A percentile compares a stretch with the other conserved stretches of the same genome.
Conservation (phyloP, 2,797 vertebrate species). For the Ibycter americanus region DNA sequence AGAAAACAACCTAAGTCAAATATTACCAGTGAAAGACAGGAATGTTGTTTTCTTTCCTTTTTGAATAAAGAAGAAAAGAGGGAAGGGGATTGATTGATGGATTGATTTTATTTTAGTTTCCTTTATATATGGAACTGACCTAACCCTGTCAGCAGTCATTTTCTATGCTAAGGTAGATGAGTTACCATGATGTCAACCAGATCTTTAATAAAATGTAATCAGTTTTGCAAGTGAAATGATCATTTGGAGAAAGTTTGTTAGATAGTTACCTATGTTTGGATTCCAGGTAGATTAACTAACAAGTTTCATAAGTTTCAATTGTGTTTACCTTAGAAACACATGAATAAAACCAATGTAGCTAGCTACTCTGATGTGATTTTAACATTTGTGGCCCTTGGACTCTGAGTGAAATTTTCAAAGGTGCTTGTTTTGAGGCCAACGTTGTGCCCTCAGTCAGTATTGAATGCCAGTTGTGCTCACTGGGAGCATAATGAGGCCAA, state of each 20-base stretch:
- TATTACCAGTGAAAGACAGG: neutral
- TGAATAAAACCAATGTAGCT: neutral
- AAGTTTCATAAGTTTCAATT: neutral
- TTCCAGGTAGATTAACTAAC: neutral
- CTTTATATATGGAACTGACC: neutral
- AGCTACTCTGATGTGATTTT: neutral
- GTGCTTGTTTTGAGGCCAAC: neutral
- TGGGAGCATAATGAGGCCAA: neutral
- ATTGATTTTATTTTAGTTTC: neutral
- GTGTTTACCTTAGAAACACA: neutral
- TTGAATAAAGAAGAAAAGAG: neutral
- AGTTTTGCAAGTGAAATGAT: neutral
- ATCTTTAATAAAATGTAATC: neutral
- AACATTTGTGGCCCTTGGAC: neutral
- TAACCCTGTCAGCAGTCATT: neutral
- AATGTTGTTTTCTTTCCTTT: slow-evolving; percentile 32
- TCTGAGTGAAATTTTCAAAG: slow-evolving; percentile 1
- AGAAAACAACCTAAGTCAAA: neutral
- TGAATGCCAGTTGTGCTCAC: slow-evolving; percentile 12
- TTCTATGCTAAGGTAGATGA: neutral
- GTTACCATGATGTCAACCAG: neutral
- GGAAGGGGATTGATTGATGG: neutral
- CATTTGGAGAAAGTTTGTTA: neutral
- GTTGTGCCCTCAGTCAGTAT: neutral
- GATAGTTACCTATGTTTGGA: neutral